phyloP scores from a whole-genome alignment of 2,888 invertebrate species.

The Coecobrya sp. region DNA sequence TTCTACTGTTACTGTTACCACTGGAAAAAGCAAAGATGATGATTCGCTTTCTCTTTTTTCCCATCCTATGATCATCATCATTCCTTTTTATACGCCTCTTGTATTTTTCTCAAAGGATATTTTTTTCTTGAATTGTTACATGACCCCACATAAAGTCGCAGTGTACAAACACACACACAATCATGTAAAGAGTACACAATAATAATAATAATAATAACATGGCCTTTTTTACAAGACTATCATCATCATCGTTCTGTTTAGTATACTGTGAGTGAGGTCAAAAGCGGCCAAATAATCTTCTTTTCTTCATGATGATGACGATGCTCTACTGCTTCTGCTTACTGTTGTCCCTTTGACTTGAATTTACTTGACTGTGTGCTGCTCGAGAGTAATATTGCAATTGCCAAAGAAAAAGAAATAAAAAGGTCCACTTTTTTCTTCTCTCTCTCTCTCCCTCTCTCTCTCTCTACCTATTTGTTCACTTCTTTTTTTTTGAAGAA shows the following conservation, averaged over 20 bases:
- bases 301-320: conserved; percentile 47
- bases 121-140: conserved; percentile 61
- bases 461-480: conserved; percentile 60
- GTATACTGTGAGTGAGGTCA: conserved; percentile 51
- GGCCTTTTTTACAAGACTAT: conserved; percentile 57
- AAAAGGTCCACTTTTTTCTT: conserved; percentile 59
- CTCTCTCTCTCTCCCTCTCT: conserved; percentile 1
- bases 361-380: conserved; percentile 33
- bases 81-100: conserved; percentile 46
- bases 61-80: conserved; percentile 40
- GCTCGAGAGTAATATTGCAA: conserved; percentile 37
- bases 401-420: conserved; percentile 51
- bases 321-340: conserved; percentile 36
- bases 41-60: conserved; percentile 42
- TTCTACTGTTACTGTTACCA: not conserved
- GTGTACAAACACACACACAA: conserved; percentile 49
- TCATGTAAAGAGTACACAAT: conserved; percentile 52
- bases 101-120: conserved; percentile 55
- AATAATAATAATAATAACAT: conserved; percentile 62
- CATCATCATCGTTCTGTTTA: conserved; percentile 45
- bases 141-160: conserved; percentile 21
- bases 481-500: conserved; percentile 27
- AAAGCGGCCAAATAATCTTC: conserved; percentile 71
- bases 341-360: conserved; percentile 62
- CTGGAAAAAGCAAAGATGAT: conserved; percentile 44